Base-by-base conservation (phyloP, 2,113 vertebrate genomes). In the Cathartes aura region DNA sequence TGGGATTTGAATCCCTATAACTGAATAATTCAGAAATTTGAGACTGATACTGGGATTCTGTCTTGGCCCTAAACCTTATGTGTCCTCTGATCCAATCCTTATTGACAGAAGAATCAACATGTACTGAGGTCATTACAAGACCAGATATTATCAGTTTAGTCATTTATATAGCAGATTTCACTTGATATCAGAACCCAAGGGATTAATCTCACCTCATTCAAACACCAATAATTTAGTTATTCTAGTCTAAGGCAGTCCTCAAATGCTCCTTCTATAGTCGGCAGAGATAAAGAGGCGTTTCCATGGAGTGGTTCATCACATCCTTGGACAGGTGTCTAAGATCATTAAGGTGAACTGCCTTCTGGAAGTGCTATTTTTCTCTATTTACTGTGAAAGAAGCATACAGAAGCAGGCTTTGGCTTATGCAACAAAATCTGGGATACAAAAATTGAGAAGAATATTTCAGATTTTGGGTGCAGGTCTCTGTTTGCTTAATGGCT, bases 251-350 rank as follows among this genome's bases (percentile, higher is more conserved):
- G 6, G 6, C 22, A 32, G 53, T 55, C 21, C 15, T 84, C 38
- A 66, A 62, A 71, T n/a, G 11, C 3, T 83, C 22, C 53, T 52
- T 27, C 47, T 60, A 4, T 2, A 62, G 11, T 43, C 0, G 0
- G 23, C 8, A 82, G n/a, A 84, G 24, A 48, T 19, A 56, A 91
- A 91, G n/a, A 72, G 12, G 16, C 6, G 40, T 8, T 76, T 87
- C 9, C 30, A 42, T 9, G 9, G 22, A 42, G 13, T 38, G 38
- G 38, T 38, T 38, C 38, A 38, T 38, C 38, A 38, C 38, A 38
- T 38, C 38, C 38, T 38, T 38, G 38, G 38, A 38, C 38, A 38
- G 38, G 38, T 24, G 5, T 34, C 43, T 83, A 38, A 79, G 9
- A 34, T 52, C 20, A 40, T 75, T 40, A 36, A 63, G 1, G 8